Base-by-base conservation (phyloP, 2,888 invertebrate species). In the Epirrhoe alternata region DNA sequence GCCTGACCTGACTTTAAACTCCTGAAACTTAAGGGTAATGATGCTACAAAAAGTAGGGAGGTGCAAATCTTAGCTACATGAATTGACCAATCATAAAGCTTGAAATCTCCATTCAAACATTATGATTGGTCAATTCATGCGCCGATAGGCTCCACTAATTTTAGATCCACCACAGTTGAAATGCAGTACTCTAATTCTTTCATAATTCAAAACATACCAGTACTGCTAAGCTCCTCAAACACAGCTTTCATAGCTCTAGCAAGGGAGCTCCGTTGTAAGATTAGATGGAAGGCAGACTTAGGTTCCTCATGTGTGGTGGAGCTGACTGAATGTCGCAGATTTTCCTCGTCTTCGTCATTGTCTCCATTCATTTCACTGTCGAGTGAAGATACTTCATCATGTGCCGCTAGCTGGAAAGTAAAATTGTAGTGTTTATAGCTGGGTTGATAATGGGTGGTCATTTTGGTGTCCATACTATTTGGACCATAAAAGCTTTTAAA, bases 181-280 rank as follows among this genome's bases (percentile, higher is more conserved):
- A n/a, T n/a, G n/a, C n/a, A n/a, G n/a, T n/a, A 38, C 5, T 8
- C 5, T 42, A 42, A 24, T 7, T 16, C 1, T 42, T 38, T 42
- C n/a, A 30, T n/a, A n/a, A n/a, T n/a, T n/a, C n/a, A 10, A 8
- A 30, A 33, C 76, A 72, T 74, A 94, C 95, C 95, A 71, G 95
- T 94, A 74, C 94, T 94, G 79, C 95, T 95, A 0, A 97, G 93
- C 83, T 96, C 96, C 77, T 97, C 96, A 86, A 97, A 97, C 14
- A 97, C 96, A 66, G 95, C 94, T 83, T 97, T 97, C 77, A 99
- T 94, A 72, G 98, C 97, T 76, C 95, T 95, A 0, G 98, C 98
- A 55, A 99, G 89, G 5, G 95, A 95, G 82, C 98, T 97, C 71
- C 96, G 95, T 78, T 97, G 96, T 50, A 98, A 90, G 77, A 98